Percentiles rank a stretch among this genome's conserved stretches.
phyloP scores from a whole-genome alignment of 2,797 vertebrate genomes.

The Hyperoplus lanceolatus region DNA sequence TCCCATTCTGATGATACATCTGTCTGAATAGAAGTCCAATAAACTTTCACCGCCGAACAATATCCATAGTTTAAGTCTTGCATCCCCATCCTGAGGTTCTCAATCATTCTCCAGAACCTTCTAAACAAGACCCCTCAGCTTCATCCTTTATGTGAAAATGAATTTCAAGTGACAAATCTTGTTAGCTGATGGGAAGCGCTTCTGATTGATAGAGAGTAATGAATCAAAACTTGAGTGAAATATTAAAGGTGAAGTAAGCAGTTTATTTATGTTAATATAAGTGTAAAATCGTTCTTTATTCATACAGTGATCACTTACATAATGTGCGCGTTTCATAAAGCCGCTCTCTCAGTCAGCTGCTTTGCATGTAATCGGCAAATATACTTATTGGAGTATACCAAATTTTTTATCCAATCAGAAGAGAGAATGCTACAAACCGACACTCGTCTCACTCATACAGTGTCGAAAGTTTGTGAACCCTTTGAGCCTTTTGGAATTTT shows the following conservation, averaged over 20 bases:
- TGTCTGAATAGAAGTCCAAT: conserved; percentile 14
- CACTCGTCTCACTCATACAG: too few relatives aligned
- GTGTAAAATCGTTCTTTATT: too few relatives aligned
- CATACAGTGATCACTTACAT: too few relatives aligned
- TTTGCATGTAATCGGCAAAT: too few relatives aligned
- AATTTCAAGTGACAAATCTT: background rate
- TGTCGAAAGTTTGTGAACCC: too few relatives aligned
- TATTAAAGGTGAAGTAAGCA: background rate
- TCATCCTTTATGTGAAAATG: conserved; percentile 15
- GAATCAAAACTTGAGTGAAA: conserved; percentile 21
- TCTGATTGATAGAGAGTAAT: conserved; percentile 6
- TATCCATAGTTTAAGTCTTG: conserved; percentile 3
- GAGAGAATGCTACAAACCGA: too few relatives aligned
- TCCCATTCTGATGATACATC: background rate
- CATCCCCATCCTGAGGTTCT: background rate
- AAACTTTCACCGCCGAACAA: background rate
- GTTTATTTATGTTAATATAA: too few relatives aligned
- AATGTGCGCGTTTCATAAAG: too few relatives aligned
- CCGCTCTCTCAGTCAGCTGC: too few relatives aligned
- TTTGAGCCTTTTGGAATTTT: too few relatives aligned
- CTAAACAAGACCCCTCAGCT: background rate
- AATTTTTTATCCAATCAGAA: too few relatives aligned
- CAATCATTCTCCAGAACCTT: background rate
- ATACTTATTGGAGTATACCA: too few relatives aligned
- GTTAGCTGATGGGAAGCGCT: conserved; percentile 4